These are phyloP conservation scores for Scleropages formosus DNA, from an alignment of 2,797 vertebrate genomes.

Conservation along the genomic window DNA sequence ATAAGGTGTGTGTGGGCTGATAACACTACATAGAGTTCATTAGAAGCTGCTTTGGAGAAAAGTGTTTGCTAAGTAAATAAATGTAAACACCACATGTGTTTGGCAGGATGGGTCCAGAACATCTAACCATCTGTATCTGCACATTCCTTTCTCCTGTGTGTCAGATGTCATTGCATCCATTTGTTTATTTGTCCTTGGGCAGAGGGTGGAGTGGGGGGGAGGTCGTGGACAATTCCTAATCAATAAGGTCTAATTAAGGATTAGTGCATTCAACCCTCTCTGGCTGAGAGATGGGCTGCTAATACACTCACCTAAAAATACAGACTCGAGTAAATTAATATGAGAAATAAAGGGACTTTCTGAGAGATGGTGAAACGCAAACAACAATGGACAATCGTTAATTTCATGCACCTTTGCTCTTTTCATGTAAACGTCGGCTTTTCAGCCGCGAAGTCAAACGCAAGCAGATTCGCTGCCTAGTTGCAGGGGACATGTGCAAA, in stretches of 20 bases:
- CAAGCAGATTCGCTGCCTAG: too few species aligned
- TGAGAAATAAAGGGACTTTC: not conserved
- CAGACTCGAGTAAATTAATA: not conserved
- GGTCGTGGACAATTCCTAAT: slow-evolving; percentile 23
- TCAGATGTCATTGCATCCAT: slow-evolving; percentile 11
- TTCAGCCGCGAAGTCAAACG: not conserved
- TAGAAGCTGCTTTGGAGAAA: too few species aligned
- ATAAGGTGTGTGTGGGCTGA: too few species aligned
- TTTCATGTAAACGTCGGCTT: not conserved
- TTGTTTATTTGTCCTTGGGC: slow-evolving; percentile 28
- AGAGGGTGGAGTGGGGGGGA: not conserved
- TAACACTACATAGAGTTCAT: too few species aligned
- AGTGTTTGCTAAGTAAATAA: too few species aligned
- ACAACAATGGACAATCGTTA: not conserved
- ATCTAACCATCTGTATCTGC: not conserved
- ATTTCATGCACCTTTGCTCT: not conserved
- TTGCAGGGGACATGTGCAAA: not conserved
- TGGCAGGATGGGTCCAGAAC: not conserved
- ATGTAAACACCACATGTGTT: too few species aligned
- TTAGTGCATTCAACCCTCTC: slow-evolving; percentile 19
- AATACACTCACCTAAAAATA: not conserved
- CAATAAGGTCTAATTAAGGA: slow-evolving; percentile 34
- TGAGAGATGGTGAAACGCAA: not conserved
- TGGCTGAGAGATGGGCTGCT: not conserved
- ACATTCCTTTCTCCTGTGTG: not conserved